phyloP scores from a whole-genome alignment of 2,888 invertebrate genomes.

The Sialis fuliginosa region DNA sequence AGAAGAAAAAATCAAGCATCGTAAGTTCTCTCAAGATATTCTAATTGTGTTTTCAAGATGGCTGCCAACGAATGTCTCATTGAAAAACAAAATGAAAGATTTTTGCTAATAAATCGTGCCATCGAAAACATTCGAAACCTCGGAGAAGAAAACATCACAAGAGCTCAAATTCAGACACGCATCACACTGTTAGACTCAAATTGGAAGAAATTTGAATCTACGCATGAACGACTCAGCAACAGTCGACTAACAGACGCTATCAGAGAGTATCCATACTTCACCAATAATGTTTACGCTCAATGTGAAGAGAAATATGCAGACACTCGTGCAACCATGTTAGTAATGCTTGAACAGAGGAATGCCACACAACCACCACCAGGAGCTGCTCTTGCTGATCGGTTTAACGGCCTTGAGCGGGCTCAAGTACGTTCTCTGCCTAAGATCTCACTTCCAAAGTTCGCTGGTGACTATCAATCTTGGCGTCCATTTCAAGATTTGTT shows the following conservation, averaged over 20 bases:
- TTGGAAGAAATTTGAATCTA: no score
- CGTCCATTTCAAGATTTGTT: constrained; percentile 8
- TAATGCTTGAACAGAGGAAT: not conserved
- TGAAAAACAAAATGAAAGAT: no score
- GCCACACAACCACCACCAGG: not conserved
- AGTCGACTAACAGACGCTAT: not conserved
- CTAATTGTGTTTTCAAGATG: no score
- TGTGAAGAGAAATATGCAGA: not conserved
- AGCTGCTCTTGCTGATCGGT: not conserved
- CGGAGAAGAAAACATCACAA: no score
- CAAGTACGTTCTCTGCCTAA: constrained; percentile 2
- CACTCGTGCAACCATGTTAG: not conserved
- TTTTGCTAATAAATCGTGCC: no score
- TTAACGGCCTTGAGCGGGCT: not conserved
- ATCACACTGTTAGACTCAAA: no score
- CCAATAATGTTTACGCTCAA: not conserved
- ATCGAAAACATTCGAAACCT: no score
- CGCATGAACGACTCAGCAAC: no score
- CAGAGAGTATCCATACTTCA: not conserved
- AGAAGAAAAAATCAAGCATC: no score
- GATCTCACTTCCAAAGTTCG: constrained; percentile 6
- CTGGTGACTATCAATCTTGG: constrained; percentile 2
- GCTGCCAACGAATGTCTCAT: no score
- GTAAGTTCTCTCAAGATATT: no score
- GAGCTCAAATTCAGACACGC: no score